Evolutionary conservation across 1,140 invertebrate species (phyloP).

Genomic region (Anastrepha obliqua): DNA sequence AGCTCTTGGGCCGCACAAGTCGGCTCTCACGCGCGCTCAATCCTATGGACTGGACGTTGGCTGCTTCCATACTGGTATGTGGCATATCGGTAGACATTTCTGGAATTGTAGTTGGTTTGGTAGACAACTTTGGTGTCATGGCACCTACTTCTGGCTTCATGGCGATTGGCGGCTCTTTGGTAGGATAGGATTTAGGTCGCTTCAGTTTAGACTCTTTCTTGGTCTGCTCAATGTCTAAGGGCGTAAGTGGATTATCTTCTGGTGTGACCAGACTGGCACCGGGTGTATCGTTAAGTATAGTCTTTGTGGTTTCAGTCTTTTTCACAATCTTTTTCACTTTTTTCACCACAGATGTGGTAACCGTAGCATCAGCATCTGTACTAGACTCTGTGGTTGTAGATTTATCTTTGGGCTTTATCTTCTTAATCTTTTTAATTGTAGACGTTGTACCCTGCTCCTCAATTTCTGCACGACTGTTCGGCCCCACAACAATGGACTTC

Average conservation of each 20-base stretch:
- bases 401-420: slow-evolving; percentile 67
- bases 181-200: slow-evolving; percentile 77
- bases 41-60: not conserved
- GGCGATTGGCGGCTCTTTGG: slow-evolving; percentile 63
- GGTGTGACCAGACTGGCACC: not conserved
- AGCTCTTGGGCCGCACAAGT: slow-evolving; percentile 75
- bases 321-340: slow-evolving; percentile 69
- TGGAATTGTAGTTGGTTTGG: not conserved
- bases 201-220: slow-evolving; percentile 78
- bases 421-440: slow-evolving; percentile 72
- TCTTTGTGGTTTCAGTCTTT: slow-evolving; percentile 61
- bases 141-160: slow-evolving; percentile 20
- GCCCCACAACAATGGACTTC: not conserved
- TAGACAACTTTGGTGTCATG: not conserved
- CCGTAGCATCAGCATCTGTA: slow-evolving; percentile 53
- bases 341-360: slow-evolving; percentile 62
- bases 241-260: not conserved
- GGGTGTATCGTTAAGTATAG: not conserved
- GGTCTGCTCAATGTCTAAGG: slow-evolving; percentile 34
- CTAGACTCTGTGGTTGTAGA: slow-evolving; percentile 56
- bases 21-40: slow-evolving; percentile 62
- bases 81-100: not conserved
- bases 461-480: slow-evolving; percentile 42
- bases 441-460: slow-evolving; percentile 63
- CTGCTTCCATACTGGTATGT: not conserved